Evolutionary conservation across 92 coral and sea anemone species (phyloP).

Genomic region (Anthopleura xanthogrammica): DNA sequence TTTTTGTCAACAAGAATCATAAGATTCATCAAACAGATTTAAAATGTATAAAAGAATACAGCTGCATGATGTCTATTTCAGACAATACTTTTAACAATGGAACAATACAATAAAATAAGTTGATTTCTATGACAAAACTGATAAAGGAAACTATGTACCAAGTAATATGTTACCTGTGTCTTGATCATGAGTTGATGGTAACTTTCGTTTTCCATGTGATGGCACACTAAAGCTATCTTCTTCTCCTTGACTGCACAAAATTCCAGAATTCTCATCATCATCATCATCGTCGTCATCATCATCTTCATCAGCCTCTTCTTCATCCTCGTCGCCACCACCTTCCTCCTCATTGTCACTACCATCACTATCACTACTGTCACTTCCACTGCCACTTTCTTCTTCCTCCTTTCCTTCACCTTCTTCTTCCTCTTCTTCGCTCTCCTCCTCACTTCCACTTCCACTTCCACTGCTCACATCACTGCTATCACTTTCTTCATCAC

Average conservation of each 20-base stretch:
- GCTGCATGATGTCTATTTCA: no score
- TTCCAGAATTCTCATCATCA: slow-evolving; percentile 53
- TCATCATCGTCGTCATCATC: slow-evolving; percentile 54
- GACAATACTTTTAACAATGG: not conserved
- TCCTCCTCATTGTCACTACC: slow-evolving; percentile 63
- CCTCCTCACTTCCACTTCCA: slow-evolving; percentile 79
- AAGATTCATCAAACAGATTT: no score
- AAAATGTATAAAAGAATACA: no score
- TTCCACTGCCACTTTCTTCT: slow-evolving; percentile 62
- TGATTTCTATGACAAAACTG: not conserved
- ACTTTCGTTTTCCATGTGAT: not conserved
- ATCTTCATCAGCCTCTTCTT: slow-evolving; percentile 38
- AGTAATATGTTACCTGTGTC: not conserved
- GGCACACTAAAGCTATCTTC: slow-evolving; percentile 10
- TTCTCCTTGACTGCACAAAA: slow-evolving; percentile 28
- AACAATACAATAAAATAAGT: not conserved
- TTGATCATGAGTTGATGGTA: not conserved
- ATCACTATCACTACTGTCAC: slow-evolving; percentile 67
- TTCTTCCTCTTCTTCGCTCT: slow-evolving; percentile 68
- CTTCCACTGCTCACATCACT: slow-evolving; percentile 78
- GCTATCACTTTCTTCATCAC: slow-evolving; percentile 91
- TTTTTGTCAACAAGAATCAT: no score
- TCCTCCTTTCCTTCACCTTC: slow-evolving; percentile 57
- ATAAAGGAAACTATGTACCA: not conserved
- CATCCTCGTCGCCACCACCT: slow-evolving; percentile 58